A percentile compares a stretch with the other conserved stretches of the same genome.
These are phyloP conservation scores for Hartigia nigra DNA, from an alignment of 2,888 invertebrate species.

Conservation along the genomic window DNA sequence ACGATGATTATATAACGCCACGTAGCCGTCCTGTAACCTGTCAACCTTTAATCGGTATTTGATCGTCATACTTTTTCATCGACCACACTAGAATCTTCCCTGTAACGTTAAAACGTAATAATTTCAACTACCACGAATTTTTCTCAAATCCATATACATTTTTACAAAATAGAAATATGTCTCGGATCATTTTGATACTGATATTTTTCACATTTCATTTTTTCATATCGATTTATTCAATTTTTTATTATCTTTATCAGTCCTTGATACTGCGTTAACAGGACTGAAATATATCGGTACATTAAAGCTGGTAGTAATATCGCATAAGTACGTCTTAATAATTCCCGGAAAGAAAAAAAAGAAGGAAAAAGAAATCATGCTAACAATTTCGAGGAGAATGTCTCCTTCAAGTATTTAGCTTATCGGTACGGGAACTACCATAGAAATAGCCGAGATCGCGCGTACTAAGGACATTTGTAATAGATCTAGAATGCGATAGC, in stretches of 20 bases:
- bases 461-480: constrained; percentile 48
- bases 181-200: neutral
- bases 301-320: neutral
- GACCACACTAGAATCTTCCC: neutral
- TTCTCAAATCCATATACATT: neutral
- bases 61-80: neutral
- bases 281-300: neutral
- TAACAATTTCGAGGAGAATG: neutral
- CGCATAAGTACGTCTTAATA: neutral
- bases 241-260: no score
- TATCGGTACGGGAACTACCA: neutral
- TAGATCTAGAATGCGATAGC: constrained; percentile 49
- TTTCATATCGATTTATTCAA: neutral
- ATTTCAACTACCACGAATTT: neutral
- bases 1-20: constrained; percentile 22
- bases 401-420: neutral
- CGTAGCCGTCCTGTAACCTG: constrained; percentile 4
- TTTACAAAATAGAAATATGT: neutral
- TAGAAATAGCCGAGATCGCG: constrained; percentile 22
- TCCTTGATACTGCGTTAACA: neutral
- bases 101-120: neutral
- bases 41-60: constrained; percentile 21
- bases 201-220: neutral
- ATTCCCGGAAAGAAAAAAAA: neutral
- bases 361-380: neutral